Evolutionary conservation across 2,113 vertebrate genomes (phyloP).

Genomic region (Piliocolobus tephrosceles): DNA sequence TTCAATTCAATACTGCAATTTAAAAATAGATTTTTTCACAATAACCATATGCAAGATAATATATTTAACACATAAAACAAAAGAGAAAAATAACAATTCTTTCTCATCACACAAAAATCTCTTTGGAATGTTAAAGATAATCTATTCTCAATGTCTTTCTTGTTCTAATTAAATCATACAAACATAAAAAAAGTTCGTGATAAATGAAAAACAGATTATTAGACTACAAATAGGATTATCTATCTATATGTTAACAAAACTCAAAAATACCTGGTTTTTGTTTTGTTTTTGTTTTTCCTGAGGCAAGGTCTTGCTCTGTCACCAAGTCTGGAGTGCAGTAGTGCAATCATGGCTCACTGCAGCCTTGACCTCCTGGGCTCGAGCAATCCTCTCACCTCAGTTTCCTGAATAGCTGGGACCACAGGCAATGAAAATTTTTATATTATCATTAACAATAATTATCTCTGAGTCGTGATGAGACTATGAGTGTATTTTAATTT

Average conservation of each 20-base stretch:
- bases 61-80: neutral
- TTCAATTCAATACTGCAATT: neutral
- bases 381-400: too few species aligned
- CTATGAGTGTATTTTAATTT: neutral
- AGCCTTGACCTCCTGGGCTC: too few species aligned
- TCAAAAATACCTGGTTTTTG: neutral
- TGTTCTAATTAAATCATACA: neutral
- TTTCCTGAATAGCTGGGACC: too few species aligned
- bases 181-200: neutral
- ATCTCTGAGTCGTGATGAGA: neutral
- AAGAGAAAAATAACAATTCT: neutral
- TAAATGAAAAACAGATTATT: neutral
- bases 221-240: neutral
- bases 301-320: too few species aligned
- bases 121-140: neutral
- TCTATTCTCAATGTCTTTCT: neutral
- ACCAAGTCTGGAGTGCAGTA: too few species aligned
- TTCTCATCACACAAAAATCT: constrained; percentile 5
- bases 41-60: neutral
- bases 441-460: neutral
- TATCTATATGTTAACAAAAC: neutral
- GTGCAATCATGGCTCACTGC: too few species aligned
- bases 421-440: neutral
- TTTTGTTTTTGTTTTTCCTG: too few species aligned
- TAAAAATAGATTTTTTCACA: neutral